Percentiles rank a stretch among this genome's conserved stretches.
Evolutionary conservation across 2,113 vertebrate genomes (phyloP).

Genomic region (Scophthalmus maximus): DNA sequence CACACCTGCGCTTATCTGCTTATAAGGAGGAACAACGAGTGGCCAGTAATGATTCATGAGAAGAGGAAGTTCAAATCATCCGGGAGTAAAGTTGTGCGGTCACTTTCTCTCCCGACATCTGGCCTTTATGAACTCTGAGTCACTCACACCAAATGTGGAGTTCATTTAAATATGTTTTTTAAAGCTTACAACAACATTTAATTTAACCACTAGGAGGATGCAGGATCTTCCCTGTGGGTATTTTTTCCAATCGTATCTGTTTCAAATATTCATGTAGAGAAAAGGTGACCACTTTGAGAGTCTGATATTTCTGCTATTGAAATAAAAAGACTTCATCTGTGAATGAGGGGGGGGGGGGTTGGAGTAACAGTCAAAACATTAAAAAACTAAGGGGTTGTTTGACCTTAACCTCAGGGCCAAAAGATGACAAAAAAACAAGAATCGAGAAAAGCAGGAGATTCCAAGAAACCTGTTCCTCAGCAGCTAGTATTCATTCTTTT

Average conservation of each 20-base stretch:
- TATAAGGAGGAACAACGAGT: conserved; percentile 34
- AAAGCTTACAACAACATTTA: background rate
- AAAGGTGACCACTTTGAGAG: background rate
- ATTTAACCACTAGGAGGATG: background rate
- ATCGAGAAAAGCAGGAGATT: background rate
- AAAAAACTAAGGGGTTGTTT: conserved; percentile 20
- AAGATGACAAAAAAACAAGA: background rate
- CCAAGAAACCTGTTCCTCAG: background rate
- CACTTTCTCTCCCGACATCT: conserved; percentile 66
- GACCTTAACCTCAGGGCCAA: conserved; percentile 59
- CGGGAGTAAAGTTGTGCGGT: conserved; percentile 52
- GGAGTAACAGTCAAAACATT: conserved; percentile 47
- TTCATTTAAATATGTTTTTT: background rate
- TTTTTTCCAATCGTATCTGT: background rate
- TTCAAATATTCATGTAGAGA: background rate
- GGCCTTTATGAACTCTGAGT: conserved; percentile 45
- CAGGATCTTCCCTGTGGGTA: background rate
- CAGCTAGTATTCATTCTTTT: conserved; percentile 29
- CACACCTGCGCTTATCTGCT: conserved; percentile 37
- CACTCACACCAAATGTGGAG: conserved; percentile 1
- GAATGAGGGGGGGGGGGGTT: background rate
- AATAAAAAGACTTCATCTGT: conserved; percentile 1
- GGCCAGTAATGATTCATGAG: conserved; percentile 51
- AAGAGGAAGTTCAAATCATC: conserved; percentile 62
- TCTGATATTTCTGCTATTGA: background rate